phyloP scores from a whole-genome alignment of 2,113 vertebrate genomes.

The Xyrauchen texanus region DNA sequence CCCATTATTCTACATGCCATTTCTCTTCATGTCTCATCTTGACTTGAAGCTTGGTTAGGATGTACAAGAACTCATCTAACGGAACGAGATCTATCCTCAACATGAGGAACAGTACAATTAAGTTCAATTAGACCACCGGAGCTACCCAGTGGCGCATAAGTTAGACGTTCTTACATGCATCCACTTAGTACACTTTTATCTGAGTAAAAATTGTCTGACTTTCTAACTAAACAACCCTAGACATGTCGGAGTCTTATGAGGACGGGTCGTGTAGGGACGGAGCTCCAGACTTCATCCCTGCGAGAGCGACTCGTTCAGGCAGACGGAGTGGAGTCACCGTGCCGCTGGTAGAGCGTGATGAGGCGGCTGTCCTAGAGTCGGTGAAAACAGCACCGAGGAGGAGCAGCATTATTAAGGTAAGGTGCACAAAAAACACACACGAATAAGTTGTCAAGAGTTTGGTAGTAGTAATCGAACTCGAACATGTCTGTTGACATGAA shows the following conservation, averaged over 20 bases:
- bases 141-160: conserved; percentile 1
- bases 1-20: neutral
- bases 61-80: neutral
- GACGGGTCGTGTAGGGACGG: conserved; percentile 72
- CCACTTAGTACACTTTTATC: neutral
- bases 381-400: conserved; percentile 85
- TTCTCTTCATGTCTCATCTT: neutral
- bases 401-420: conserved; percentile 97
- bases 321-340: conserved; percentile 81
- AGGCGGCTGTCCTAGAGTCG: conserved; percentile 80
- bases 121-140: conserved; percentile 16
- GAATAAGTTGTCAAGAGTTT: too few relatives aligned
- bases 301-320: conserved; percentile 69
- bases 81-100: conserved; percentile 5
- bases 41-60: neutral
- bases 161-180: neutral
- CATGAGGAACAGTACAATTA: neutral
- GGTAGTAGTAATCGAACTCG: too few relatives aligned
- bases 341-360: conserved; percentile 64
- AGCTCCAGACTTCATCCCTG: conserved; percentile 63
- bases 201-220: neutral
- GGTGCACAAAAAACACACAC: neutral
- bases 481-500: too few relatives aligned
- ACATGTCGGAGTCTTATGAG: conserved; percentile 72
- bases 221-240: conserved; percentile 8